Conservation (phyloP, 2,113 vertebrate genomes). For the Sisor rabdophorus region DNA sequence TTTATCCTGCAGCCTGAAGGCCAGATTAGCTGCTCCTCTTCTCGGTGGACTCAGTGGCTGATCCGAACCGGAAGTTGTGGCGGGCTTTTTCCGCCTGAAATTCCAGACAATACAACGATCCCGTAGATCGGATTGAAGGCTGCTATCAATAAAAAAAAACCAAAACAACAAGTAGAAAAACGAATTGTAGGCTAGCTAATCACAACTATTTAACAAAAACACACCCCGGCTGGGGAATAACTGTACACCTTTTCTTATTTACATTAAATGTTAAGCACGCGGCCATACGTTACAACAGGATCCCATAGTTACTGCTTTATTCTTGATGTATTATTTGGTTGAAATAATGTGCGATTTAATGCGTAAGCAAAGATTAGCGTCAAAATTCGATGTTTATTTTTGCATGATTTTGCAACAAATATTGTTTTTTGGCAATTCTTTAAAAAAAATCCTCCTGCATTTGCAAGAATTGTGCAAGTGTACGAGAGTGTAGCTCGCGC, state of each 20-base stretch:
- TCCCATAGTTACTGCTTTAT: neutral
- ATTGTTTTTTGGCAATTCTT: too few species aligned
- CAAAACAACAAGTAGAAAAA: too few species aligned
- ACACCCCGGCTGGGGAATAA: too few species aligned
- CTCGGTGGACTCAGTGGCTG: conserved; percentile 63
- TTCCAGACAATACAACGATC: conserved; percentile 10
- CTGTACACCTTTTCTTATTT: neutral
- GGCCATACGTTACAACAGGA: neutral
- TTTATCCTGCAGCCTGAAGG: conserved; percentile 57
- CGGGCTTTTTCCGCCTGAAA: conserved; percentile 54
- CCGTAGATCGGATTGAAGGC: neutral
- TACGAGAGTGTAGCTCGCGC: neutral
- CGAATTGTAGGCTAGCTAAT: neutral
- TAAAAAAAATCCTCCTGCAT: too few species aligned
- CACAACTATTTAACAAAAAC: neutral
- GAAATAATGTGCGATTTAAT: neutral
- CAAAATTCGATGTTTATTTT: neutral
- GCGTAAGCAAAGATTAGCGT: neutral
- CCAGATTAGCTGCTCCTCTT: conserved; percentile 57
- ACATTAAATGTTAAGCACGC: neutral
- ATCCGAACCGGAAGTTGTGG: conserved; percentile 65
- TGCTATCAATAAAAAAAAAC: too few species aligned
- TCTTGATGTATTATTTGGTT: neutral
- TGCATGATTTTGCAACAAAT: neutral
- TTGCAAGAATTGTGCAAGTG: neutral